Conservation (phyloP, 2,888 invertebrate genomes). For the Torymus tubicola region DNA sequence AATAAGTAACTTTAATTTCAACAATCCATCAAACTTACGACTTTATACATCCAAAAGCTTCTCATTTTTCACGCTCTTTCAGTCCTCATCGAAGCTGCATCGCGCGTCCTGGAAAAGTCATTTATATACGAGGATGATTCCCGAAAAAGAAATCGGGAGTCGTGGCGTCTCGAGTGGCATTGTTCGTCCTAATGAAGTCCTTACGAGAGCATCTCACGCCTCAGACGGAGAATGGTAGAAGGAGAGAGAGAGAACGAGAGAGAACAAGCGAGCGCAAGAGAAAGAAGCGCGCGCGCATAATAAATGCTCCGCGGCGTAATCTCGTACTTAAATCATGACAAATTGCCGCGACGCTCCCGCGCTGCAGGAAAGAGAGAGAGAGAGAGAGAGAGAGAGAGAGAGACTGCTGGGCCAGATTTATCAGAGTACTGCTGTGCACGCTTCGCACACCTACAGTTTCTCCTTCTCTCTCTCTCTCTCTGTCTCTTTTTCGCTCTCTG, state of each 20-base stretch:
- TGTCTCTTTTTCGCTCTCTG: not conserved
- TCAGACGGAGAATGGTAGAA: not conserved
- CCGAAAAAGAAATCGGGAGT: slow-evolving; percentile 8
- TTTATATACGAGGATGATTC: slow-evolving; percentile 22
- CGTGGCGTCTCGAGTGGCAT: slow-evolving; percentile 1
- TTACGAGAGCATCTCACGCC: slow-evolving; percentile 46
- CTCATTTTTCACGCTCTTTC: no score
- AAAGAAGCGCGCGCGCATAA: slow-evolving; percentile 58
- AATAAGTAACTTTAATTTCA: no score
- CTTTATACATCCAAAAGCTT: no score
- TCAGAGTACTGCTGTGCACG: slow-evolving; percentile 30
- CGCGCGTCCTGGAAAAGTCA: slow-evolving; percentile 13
- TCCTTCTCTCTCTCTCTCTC: no score
- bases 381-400: slow-evolving; percentile 5
- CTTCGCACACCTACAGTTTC: not conserved
- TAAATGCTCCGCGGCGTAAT: slow-evolving; percentile 62
- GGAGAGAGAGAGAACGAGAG: slow-evolving; percentile 35
- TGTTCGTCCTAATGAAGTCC: slow-evolving; percentile 52
- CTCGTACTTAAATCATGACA: slow-evolving; percentile 62
- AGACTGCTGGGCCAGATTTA: slow-evolving; percentile 39
- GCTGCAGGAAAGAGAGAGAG: not conserved
- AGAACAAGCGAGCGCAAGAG: slow-evolving; percentile 46
- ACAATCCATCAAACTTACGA: no score
- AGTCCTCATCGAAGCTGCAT: no score
- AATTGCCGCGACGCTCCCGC: slow-evolving; percentile 57